Evolutionary conservation across 2,113 vertebrate genomes (phyloP).

Genomic region (Cisticola juncidis): DNA sequence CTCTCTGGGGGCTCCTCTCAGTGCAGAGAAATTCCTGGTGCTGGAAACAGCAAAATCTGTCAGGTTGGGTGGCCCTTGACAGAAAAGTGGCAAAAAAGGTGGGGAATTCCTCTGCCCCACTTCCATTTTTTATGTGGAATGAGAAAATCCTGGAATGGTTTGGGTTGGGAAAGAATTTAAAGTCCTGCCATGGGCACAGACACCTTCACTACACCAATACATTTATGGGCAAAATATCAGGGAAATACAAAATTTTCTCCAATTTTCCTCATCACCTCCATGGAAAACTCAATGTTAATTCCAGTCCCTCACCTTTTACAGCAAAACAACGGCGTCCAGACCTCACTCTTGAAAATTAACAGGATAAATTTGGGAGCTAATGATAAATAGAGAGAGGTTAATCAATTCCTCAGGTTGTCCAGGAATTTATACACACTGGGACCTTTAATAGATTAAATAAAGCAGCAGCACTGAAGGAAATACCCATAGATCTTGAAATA

Average conservation of each 20-base stretch:
- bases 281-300: neutral
- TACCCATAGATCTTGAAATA: neutral
- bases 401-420: neutral
- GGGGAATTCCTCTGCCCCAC: too few species aligned
- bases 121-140: neutral
- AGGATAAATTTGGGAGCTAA: neutral
- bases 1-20: neutral
- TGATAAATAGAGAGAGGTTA: neutral
- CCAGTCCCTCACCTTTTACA: neutral
- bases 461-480: neutral
- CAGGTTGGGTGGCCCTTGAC: neutral
- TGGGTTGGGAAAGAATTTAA: neutral
- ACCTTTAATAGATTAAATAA: neutral
- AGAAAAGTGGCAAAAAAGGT: neutral
- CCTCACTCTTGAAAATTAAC: neutral
- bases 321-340: neutral
- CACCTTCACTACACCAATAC: rapidly evolving
- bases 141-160: neutral
- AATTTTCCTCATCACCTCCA: rapidly evolving
- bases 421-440: neutral
- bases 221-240: neutral
- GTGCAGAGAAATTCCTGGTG: neutral
- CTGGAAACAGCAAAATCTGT: neutral
- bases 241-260: rapidly evolving
- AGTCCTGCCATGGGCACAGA: neutral